Base-by-base conservation (phyloP, 2,113 vertebrate genomes). In the Cyprinodon variegatus region DNA sequence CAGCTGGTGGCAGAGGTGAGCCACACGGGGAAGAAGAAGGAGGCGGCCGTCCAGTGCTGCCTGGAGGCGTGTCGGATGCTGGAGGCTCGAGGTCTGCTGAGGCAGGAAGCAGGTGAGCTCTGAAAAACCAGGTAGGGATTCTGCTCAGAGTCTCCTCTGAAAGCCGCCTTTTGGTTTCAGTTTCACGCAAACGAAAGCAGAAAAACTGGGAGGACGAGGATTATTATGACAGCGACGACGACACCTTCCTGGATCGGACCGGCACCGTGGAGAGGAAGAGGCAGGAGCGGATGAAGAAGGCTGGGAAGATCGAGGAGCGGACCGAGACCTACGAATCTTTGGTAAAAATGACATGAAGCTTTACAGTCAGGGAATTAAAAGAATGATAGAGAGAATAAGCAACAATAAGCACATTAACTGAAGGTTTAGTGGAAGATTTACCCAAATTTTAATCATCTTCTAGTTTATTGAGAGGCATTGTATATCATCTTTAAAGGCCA, bases 151-250 rank as follows among this genome's bases (percentile, higher is more conserved):
- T 17, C 40, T 13, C 1, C 5, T 43, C 0, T 65, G 0, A 60
- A 1, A 15, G 6, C 5, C 36, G 17, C 20, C 50, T 75, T 8
- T 2, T 61, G 1, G 64, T 15, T 65, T 4, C 79, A 99, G 98
- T 98, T 63, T 98, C 97, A 61, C 95, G 98, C 10, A 99, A 99
- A 90, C 96, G 98, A 73, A 99, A 95, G 87, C 95, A 96, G 81
- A 99, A 98, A 90, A 98, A 98, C 93, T 99, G 98, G 98, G 98
- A 99, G 78, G 97, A 97, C 13, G 97, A 98, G 79, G 98, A 99
- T 71, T 99, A 95, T 88, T 99, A 99, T 57, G 97, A 99, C 88
- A 99, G 98, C 9, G 97, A 99, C 1, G 98, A 99, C 9, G 98
- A 99, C 85, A 96, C 96, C 9, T 99, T 98, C 82, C 95, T 99